Conservation (phyloP, 2,797 vertebrate species). For the Hippoglossus hippoglossus region DNA sequence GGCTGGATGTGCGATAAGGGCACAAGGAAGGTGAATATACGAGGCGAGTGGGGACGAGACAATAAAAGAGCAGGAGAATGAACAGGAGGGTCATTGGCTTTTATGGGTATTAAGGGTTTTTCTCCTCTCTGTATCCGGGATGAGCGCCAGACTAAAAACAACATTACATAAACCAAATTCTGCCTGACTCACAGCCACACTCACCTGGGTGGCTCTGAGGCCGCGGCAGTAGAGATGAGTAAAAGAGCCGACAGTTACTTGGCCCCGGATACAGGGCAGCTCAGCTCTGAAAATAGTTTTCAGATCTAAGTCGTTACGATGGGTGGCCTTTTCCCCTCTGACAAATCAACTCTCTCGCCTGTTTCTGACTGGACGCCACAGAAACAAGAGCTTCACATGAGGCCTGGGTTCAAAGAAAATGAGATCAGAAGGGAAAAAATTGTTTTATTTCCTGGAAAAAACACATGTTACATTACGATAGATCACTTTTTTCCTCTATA, state of each 20-base stretch:
- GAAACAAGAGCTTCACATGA: slow-evolving; percentile 15
- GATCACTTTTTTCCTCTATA: not conserved
- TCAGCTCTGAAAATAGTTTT: slow-evolving; percentile 56
- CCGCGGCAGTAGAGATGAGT: slow-evolving; percentile 60
- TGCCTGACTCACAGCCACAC: slow-evolving; percentile 61
- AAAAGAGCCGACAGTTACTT: slow-evolving; percentile 61
- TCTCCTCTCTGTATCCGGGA: slow-evolving; percentile 53
- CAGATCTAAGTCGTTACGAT: slow-evolving; percentile 23
- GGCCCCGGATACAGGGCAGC: slow-evolving; percentile 43
- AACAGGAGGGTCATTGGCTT: slow-evolving; percentile 34
- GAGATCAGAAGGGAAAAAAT: not conserved
- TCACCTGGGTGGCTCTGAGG: slow-evolving; percentile 62
- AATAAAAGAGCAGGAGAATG: slow-evolving; percentile 42
- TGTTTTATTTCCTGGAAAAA: not conserved
- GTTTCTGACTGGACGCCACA: slow-evolving; percentile 8
- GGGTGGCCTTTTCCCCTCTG: slow-evolving; percentile 12
- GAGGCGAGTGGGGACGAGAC: slow-evolving; percentile 18
- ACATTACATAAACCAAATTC: slow-evolving; percentile 68
- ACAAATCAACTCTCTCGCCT: slow-evolving; percentile 9
- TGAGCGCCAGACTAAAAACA: slow-evolving; percentile 46
- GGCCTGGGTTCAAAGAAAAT: not conserved
- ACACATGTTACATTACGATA: not conserved
- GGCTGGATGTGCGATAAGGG: slow-evolving; percentile 56
- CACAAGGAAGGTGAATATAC: slow-evolving; percentile 42
- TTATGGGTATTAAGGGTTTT: slow-evolving; percentile 51